Conservation (phyloP, 1,140 invertebrate species). For the Ooceraea biroi region DNA sequence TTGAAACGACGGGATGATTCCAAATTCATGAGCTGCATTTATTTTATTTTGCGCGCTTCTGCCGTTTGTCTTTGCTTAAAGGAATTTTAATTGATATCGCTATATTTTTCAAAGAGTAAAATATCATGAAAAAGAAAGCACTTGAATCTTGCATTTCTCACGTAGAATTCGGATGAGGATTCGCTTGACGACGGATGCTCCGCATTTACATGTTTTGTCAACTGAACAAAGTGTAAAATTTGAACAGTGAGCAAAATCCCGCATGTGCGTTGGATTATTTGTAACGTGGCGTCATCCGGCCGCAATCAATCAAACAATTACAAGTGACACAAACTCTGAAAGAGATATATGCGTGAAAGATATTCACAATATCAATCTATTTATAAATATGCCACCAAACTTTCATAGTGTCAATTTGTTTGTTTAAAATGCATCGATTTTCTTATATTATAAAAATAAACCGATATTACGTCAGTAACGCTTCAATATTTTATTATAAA, state of each 20-base stretch:
- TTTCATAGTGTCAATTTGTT: not conserved
- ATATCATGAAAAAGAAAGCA: not conserved
- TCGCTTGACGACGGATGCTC: no score
- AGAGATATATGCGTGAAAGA: not conserved
- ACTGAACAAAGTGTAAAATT: not conserved
- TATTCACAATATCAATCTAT: constrained; percentile 15
- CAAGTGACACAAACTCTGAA: constrained; percentile 23
- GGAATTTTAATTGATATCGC: not conserved
- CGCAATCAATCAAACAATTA: constrained; percentile 28
- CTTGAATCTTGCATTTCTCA: not conserved
- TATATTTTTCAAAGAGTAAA: not conserved
- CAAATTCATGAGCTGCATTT: constrained; percentile 20
- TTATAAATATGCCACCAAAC: not conserved
- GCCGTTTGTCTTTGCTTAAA: not conserved
- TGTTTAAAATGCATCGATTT: not conserved
- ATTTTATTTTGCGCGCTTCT: constrained; percentile 1
- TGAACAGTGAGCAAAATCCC: not conserved
- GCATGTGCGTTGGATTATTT: not conserved
- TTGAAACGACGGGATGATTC: constrained; percentile 6
- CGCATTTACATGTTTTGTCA: not conserved
- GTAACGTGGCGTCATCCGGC: not conserved
- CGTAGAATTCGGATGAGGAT: no score
- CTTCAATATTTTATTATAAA: constrained; percentile 4
- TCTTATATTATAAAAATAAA: not conserved
- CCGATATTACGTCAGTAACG: not conserved